Base-by-base conservation (phyloP, 1,140 invertebrate genomes). In the Delia radicum region DNA sequence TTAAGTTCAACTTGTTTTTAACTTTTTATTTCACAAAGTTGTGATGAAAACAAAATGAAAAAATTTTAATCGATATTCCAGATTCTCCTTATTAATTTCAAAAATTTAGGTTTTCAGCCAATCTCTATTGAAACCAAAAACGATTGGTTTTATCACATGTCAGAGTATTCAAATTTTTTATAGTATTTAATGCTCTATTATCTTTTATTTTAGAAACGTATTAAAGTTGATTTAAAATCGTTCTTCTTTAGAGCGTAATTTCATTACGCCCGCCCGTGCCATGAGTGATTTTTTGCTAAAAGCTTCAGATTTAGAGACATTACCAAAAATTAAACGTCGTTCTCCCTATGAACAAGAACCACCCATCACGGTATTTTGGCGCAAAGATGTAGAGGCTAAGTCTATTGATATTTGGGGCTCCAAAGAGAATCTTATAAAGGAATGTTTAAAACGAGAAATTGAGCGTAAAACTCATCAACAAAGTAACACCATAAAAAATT, bases 341-440 rank as follows among this genome's bases (percentile, higher is more conserved):
- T 98, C 96, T 24, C 96, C 97, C 0, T 98, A 97, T 88, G 95
- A 96, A 83, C 91, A 93, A 80, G 94, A 96, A 87, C 95, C 95
- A 31, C 95, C 95, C 7, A 97, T 98, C 48, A 96, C 94, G 31
- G 96, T 98, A 0, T 97, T 96, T 86, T 96, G 96, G 91, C 90
- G 95, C 71, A 94, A 93, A 87, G 97, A 98, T 90, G 95, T 98
- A 13, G 96, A 98, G 88, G 92, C 93, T n/a, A 96, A 96, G 88
- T 95, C 96, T 7, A 84, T 95, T 65, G 92, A 94, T 87, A 92
- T 96, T 12, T 98, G 95, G 95, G 95, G 95, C 18, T 95, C 92
- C 61, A 89, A 90, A 77, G 95, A 97, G 80, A 90, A 91, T 78
- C 87, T 98, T 37, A 86, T 93, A 77, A 93, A 93, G 80, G 95